Conservation (phyloP, 1,140 invertebrate species). For the Dreissena rostriformis region DNA sequence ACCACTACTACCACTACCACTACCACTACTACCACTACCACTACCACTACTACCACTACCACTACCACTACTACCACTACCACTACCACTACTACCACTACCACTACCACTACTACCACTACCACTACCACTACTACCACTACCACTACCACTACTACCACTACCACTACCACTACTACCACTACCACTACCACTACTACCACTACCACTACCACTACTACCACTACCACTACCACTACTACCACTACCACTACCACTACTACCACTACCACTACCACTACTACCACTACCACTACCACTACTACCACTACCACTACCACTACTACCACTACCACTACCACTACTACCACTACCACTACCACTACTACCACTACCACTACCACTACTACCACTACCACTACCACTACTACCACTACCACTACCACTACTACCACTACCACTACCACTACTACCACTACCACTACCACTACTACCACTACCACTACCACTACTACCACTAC, state of each 20-base stretch:
- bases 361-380: conserved; percentile 1
- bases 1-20: background rate
- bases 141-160: background rate
- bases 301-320: background rate
- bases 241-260: background rate
- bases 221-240: background rate
- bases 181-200: background rate
- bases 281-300: background rate
- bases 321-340: background rate
- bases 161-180: background rate
- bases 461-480: background rate
- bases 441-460: background rate
- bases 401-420: background rate
- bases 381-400: background rate
- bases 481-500: background rate
- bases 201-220: background rate
- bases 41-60: background rate
- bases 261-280: background rate
- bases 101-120: background rate
- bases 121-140: background rate
- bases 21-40: background rate
- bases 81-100: background rate
- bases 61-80: background rate
- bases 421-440: background rate
- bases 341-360: background rate